A percentile compares a stretch with the other conserved stretches of the same genome.
These are phyloP conservation scores for Orthosia gothica DNA, from an alignment of 2,888 invertebrate species.

Conservation along the genomic window DNA sequence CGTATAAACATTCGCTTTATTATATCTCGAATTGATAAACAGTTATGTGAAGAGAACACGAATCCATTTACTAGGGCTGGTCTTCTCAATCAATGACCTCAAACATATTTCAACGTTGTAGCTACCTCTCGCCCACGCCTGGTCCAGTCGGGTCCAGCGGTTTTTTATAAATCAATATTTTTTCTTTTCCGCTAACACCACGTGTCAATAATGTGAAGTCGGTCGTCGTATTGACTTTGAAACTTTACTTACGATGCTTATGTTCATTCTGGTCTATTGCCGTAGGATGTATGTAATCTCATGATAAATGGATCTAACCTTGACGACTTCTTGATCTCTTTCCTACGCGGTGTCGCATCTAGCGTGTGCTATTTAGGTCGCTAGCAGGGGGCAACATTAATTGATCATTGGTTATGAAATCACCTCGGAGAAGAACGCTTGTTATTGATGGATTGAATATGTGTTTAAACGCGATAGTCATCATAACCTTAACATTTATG, in stretches of 20 bases:
- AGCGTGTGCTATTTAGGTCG: slow-evolving; percentile 85
- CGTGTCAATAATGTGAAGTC: slow-evolving; percentile 70
- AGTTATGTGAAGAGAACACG: slow-evolving; percentile 74
- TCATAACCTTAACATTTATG: slow-evolving; percentile 28
- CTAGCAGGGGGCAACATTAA: slow-evolving; percentile 78
- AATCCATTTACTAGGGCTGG: slow-evolving; percentile 67
- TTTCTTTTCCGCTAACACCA: slow-evolving; percentile 74
- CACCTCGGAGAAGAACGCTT: slow-evolving; percentile 44
- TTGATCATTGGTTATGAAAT: slow-evolving; percentile 73
- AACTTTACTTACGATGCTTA: slow-evolving; percentile 56
- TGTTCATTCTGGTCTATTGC: slow-evolving; percentile 63
- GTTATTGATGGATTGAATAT: slow-evolving; percentile 33
- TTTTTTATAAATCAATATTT: slow-evolving; percentile 81
- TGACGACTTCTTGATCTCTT: slow-evolving; percentile 89
- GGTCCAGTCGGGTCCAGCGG: slow-evolving; percentile 74
- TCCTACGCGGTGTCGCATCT: slow-evolving; percentile 85
- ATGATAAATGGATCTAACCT: slow-evolving; percentile 89
- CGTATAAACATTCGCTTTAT: slow-evolving; percentile 67
- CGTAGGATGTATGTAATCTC: slow-evolving; percentile 71
- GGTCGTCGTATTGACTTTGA: slow-evolving; percentile 69
- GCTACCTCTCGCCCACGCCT: slow-evolving; percentile 86
- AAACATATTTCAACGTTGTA: slow-evolving; percentile 83
- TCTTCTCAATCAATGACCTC: slow-evolving; percentile 88
- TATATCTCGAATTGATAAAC: slow-evolving; percentile 70
- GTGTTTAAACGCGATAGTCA: slow-evolving; percentile 16